Conservation (phyloP, 2,797 vertebrate genomes). For the Poeciliopsis infans region DNA sequence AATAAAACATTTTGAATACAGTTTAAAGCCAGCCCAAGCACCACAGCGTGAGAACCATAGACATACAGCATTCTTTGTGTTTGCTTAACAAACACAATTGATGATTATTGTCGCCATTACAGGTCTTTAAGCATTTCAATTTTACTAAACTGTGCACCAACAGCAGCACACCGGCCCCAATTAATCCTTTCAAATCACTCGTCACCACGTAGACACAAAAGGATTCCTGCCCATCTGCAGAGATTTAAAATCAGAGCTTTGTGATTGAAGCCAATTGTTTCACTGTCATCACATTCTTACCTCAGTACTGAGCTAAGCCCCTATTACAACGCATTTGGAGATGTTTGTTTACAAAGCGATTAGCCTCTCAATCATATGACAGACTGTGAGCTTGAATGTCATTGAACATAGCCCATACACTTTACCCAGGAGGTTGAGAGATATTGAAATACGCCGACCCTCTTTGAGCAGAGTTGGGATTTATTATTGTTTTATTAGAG, state of each 20-base stretch:
- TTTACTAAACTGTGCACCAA: neutral
- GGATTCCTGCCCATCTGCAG: conserved; percentile 40
- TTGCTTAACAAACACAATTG: conserved; percentile 5
- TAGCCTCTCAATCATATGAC: conserved; percentile 54
- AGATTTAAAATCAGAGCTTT: conserved; percentile 67
- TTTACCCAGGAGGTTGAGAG: conserved; percentile 38
- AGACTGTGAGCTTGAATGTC: conserved; percentile 26
- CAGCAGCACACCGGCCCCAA: neutral
- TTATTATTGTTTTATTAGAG: conserved; percentile 28
- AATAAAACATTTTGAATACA: neutral
- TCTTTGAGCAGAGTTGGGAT: conserved; percentile 18
- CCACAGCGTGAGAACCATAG: neutral
- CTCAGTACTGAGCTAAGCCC: conserved; percentile 54
- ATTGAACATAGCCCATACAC: conserved; percentile 29
- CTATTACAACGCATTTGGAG: conserved; percentile 60
- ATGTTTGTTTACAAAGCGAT: conserved; percentile 69
- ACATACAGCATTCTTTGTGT: neutral
- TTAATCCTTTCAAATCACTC: conserved; percentile 43
- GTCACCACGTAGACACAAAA: conserved; percentile 26
- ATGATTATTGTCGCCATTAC: conserved; percentile 17
- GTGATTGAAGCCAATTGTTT: conserved; percentile 71
- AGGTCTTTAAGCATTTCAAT: conserved; percentile 14
- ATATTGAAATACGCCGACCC: conserved; percentile 27
- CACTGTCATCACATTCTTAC: conserved; percentile 73
- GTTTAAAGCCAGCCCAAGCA: neutral